phyloP scores from a whole-genome alignment of 1,140 invertebrate species.

The Arion vulgaris region DNA sequence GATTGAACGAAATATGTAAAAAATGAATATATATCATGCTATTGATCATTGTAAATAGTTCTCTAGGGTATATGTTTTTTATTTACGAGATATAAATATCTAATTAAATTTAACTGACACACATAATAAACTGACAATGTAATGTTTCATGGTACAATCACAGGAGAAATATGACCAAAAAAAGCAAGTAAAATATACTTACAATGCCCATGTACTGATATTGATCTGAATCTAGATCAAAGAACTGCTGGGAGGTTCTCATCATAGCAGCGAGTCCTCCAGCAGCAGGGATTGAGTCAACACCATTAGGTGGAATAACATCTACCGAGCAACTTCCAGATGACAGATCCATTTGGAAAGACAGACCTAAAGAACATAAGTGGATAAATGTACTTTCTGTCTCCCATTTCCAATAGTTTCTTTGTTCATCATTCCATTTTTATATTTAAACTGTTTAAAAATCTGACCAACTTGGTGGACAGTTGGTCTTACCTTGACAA shows the following conservation, averaged over 20 bases:
- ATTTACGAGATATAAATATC: neutral
- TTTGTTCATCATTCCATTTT: neutral
- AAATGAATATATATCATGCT: no score
- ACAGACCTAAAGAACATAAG: slow-evolving; percentile 5
- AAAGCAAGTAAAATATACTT: neutral
- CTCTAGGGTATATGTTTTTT: neutral
- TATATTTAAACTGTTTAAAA: neutral
- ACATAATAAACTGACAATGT: neutral
- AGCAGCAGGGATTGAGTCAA: neutral
- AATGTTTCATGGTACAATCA: neutral
- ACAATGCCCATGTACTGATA: slow-evolving; percentile 12
- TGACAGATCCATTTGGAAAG: neutral
- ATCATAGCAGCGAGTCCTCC: neutral
- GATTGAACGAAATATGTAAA: no score
- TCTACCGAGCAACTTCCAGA: neutral
- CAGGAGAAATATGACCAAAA: neutral
- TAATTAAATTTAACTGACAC: neutral
- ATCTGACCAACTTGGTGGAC: neutral
- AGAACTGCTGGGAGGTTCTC: slow-evolving; percentile 10
- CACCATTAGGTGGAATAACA: neutral
- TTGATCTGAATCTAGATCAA: slow-evolving; percentile 18
- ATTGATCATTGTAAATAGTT: no score
- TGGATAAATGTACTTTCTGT: neutral
- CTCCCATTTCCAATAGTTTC: neutral
- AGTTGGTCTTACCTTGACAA: neutral